phyloP scores from a whole-genome alignment of 1,140 invertebrate species.

The Drosophila carrolli region DNA sequence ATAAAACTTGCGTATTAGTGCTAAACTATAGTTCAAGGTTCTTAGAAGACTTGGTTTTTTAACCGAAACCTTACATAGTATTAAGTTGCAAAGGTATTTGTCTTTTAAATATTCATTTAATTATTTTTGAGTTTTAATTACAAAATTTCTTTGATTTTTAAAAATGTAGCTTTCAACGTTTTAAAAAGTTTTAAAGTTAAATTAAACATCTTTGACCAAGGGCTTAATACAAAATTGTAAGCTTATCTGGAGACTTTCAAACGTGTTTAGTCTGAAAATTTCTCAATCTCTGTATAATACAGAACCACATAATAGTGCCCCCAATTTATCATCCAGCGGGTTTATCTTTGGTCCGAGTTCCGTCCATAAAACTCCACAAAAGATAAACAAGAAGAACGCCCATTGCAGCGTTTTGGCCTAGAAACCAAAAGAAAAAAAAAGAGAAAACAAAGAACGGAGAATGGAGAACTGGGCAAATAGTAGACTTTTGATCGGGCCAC shows the following conservation, averaged over 20 bases:
- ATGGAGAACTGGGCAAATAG: constrained; percentile 20
- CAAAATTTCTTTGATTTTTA: no score
- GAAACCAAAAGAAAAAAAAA: constrained; percentile 17
- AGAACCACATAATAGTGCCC: background rate
- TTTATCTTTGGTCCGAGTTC: constrained; percentile 27
- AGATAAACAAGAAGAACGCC: constrained; percentile 45
- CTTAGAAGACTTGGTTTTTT: background rate
- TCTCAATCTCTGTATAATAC: background rate
- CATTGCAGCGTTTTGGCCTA: constrained; percentile 42
- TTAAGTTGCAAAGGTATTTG: no score
- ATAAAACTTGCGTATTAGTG: background rate
- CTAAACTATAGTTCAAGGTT: background rate
- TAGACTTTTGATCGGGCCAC: constrained; percentile 37
- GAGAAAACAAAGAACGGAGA: constrained; percentile 21
- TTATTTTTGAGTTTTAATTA: no score
- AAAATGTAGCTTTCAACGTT: no score
- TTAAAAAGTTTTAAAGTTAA: no score
- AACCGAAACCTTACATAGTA: no score
- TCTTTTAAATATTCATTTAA: no score
- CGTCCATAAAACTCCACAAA: constrained; percentile 28
- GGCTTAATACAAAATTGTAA: no score
- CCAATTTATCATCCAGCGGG: constrained; percentile 4
- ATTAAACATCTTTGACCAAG: no score
- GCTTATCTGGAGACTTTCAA: background rate
- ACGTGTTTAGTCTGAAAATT: background rate